Conservation (phyloP, 1,140 invertebrate species). For the Drosophila murphyi region DNA sequence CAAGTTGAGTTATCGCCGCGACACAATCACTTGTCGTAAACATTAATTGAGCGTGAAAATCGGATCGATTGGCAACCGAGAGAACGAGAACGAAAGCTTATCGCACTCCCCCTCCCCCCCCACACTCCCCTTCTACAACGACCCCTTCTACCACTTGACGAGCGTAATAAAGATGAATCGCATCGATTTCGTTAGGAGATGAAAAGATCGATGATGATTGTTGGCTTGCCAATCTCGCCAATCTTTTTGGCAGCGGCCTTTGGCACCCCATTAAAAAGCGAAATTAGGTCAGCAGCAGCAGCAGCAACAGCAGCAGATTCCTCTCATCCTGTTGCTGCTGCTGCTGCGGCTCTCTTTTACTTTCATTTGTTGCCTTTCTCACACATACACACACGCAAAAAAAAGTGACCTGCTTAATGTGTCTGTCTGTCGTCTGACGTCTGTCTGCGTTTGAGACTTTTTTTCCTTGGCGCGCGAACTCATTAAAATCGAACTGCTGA, state of each 20-base stretch:
- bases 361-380: slow-evolving; percentile 70
- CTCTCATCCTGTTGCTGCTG: slow-evolving; percentile 61
- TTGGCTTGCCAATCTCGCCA: slow-evolving; percentile 34
- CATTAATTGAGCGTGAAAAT: slow-evolving; percentile 80
- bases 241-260: slow-evolving; percentile 69
- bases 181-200: slow-evolving; percentile 38
- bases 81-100: slow-evolving; percentile 18
- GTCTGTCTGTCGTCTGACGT: slow-evolving; percentile 21
- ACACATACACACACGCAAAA: not conserved
- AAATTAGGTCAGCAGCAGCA: slow-evolving; percentile 68
- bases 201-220: slow-evolving; percentile 46
- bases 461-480: slow-evolving; percentile 61
- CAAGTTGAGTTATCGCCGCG: slow-evolving; percentile 68
- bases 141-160: too few species aligned
- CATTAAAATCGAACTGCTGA: slow-evolving; percentile 73
- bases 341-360: slow-evolving; percentile 59
- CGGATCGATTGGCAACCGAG: not conserved
- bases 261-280: slow-evolving; percentile 79
- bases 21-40: slow-evolving; percentile 80
- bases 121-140: too few species aligned
- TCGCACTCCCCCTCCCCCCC: too few species aligned
- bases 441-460: slow-evolving; percentile 4
- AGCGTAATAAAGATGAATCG: not conserved
- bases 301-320: slow-evolving; percentile 3
- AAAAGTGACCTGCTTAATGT: slow-evolving; percentile 73